Evolutionary conservation across 2,797 vertebrate genomes (phyloP), one percentile per base, ranked within the genome.

Genomic region (Typhlichthys subterraneus): DNA sequence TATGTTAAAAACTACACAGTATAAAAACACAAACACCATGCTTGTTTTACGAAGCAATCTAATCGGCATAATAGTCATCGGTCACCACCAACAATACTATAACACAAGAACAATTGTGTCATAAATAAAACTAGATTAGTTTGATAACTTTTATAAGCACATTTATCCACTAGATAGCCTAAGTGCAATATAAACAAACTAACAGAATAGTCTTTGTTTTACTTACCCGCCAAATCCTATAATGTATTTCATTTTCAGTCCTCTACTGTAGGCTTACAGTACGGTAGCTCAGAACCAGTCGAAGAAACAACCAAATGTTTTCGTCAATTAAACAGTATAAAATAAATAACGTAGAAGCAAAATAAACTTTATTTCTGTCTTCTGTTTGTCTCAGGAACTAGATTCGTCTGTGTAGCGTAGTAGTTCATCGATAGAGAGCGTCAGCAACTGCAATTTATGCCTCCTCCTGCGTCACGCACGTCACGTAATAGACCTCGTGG

Each of bases 191-290:
- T 7, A 38, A 6, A 3, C 33, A 38, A 7, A 38, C 33, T 38
- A 7, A 38, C 9, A 38, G 6, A 38, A 6, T 38, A 9, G 45
- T 19, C 5, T 57, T 38, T n/a, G 12, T 17, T 3, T 2, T 53
- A 87, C 96, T 92, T 88, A 98, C 97, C 96, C 97, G 75, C 97
- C 96, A 31, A 98, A 94, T 78, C 95, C 97, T 73, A 98, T 87
- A 48, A 98, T 94, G 76, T 90, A 91, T 45, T 95, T 95, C 95
- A 97, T 97, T 15, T 70, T 80, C 57, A 12, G 14, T 63, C 69
- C 29, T 33, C 55, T 69, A 73, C 50, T 33, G 5, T 29, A 2
- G 45, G 23, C 12, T 46, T 46, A 9, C 72, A 52, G 23, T 23
- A 23, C 23, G 23, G 45, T 56, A 19, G 29, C 23, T 73, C 29